These are phyloP conservation scores for Seira musarum DNA, from an alignment of 2,888 invertebrate species.

Conservation along the genomic window DNA sequence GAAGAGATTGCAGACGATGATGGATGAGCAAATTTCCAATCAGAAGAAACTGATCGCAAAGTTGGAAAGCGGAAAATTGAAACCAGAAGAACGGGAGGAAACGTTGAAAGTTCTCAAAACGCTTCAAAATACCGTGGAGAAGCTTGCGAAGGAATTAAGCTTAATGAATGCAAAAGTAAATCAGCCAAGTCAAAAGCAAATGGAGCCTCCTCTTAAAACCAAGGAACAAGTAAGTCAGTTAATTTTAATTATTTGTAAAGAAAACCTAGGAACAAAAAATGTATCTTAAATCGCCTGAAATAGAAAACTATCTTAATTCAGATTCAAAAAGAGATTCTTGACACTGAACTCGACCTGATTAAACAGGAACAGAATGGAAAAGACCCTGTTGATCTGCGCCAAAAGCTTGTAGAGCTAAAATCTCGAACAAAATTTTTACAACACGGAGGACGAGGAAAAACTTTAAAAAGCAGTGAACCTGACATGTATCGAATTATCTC, in stretches of 20 bases:
- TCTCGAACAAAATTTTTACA: too few species aligned
- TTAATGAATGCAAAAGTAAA: too few species aligned
- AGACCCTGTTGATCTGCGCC: slow-evolving; percentile 88
- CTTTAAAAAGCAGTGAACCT: too few species aligned
- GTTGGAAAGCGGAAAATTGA: slow-evolving; percentile 77
- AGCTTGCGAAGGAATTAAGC: slow-evolving; percentile 84
- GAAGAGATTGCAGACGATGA: slow-evolving; percentile 86
- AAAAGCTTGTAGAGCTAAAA: too few species aligned
- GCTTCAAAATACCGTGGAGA: slow-evolving; percentile 85
- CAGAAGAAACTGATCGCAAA: slow-evolving; percentile 87
- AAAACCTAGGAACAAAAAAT: slow-evolving; percentile 77
- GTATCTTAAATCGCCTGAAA: slow-evolving; percentile 30
- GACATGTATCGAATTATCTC: too few species aligned
- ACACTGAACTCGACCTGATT: slow-evolving; percentile 91
- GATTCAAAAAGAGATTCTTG: slow-evolving; percentile 89
- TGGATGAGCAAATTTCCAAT: slow-evolving; percentile 89
- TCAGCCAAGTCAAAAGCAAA: slow-evolving; percentile 45
- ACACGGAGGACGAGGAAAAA: too few species aligned
- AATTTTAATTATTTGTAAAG: slow-evolving; percentile 67
- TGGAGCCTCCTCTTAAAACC: not conserved
- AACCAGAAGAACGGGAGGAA: slow-evolving; percentile 79
- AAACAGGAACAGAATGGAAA: slow-evolving; percentile 91
- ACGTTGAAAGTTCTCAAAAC: slow-evolving; percentile 87
- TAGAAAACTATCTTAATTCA: slow-evolving; percentile 62
- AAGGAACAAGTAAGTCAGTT: not conserved